Conservation (phyloP, 2,888 invertebrate species). For the Caprella mutica region DNA sequence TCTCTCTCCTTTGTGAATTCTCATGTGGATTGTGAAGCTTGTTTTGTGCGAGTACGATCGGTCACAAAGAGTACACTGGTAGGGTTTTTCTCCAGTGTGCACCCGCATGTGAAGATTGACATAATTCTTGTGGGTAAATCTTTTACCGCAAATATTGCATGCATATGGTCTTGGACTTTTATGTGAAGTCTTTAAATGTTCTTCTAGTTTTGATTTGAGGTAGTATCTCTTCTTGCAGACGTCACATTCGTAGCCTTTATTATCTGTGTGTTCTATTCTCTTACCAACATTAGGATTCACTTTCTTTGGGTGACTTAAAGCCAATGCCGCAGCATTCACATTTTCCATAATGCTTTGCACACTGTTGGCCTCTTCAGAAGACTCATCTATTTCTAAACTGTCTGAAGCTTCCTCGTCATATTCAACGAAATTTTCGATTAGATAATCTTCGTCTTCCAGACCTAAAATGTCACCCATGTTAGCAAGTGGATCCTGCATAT, state of each 20-base stretch:
- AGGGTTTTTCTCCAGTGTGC: constrained; percentile 29
- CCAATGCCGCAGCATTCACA: no score
- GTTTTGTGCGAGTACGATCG: constrained; percentile 31
- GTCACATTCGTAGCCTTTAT: constrained; percentile 16
- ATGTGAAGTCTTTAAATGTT: constrained; percentile 21
- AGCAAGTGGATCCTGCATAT: neutral
- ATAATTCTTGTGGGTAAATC: constrained; percentile 32
- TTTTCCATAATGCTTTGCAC: neutral
- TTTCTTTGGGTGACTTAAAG: no score
- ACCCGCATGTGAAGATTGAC: constrained; percentile 33
- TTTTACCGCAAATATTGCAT: constrained; percentile 29
- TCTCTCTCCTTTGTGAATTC: constrained; percentile 31
- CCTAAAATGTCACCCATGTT: constrained; percentile 10
- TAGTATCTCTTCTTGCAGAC: constrained; percentile 26
- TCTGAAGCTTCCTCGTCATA: constrained; percentile 7
- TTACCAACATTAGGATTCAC: neutral
- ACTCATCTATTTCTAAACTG: constrained; percentile 1
- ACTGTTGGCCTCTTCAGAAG: neutral
- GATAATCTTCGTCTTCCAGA: constrained; percentile 18
- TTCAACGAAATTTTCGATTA: constrained; percentile 11
- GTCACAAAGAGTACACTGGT: constrained; percentile 26
- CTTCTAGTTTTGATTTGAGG: constrained; percentile 15
- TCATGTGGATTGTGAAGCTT: constrained; percentile 32
- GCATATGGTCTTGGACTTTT: constrained; percentile 24
- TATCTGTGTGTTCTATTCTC: neutral